Base-by-base conservation (phyloP, 2,888 invertebrate species). In the Microctonus brassicae region DNA sequence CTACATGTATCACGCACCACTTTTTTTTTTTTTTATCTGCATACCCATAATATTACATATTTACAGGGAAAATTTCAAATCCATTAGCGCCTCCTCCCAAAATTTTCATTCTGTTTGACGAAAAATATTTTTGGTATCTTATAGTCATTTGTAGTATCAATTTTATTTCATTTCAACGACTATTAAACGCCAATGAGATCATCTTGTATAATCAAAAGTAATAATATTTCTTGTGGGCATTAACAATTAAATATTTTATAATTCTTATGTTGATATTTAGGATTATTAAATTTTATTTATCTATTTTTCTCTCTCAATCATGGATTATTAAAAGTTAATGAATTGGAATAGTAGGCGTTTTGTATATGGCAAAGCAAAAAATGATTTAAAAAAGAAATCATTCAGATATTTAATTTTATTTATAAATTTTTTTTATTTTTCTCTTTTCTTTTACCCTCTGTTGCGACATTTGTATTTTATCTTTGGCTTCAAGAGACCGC, bases 21-120 rank as follows among this genome's bases (percentile, higher is more conserved):
- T 79, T 64, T 47, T 42, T 5, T 47, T 42, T 5, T 20, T 62
- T 5, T n/a, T n/a, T n/a, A 11, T 62, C n/a, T 42, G 39, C 24
- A 78, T 78, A 77, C 76, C 79, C 77, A 80, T 75, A 84, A 83
- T 84, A 83, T n/a, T 84, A 84, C 83, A 84, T 84, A 84, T 84
- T 77, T 84, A 84, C 84, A 84, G 70, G 73, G 53, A 78, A 78
- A 72, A 78, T 77, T 82, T 80, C 77, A 77, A 39, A 11, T 1
- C 7, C 11, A 36, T 5, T 2, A 13, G n/a, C 10, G 6, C n/a
- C n/a, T n/a, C n/a, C n/a, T 57, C n/a, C 24, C n/a, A 11, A 57
- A 57, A 57, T n/a, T 57, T 17, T 53, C 3, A 17, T 20, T 3
- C 1, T 4, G 7, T 11, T 9, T 10, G 36, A 10, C 11, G 0